phyloP scores from a whole-genome alignment of 1,140 invertebrate species.

The Drosophila sechellia region DNA sequence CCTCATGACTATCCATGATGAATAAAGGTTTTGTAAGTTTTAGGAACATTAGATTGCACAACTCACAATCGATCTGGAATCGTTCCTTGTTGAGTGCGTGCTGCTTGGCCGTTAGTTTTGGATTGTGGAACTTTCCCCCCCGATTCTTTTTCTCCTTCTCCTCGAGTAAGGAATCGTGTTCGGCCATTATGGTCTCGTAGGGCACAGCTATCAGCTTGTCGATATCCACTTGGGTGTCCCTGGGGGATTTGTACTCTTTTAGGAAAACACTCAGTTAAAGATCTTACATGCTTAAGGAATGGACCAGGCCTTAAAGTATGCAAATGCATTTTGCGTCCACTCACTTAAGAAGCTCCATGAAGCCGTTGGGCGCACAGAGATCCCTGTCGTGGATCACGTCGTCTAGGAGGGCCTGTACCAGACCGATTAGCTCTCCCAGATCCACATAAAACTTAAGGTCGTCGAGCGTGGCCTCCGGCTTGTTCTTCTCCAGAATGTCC shows the following conservation, averaged over 20 bases:
- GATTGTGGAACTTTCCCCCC: neutral
- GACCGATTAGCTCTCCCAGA: constrained; percentile 37
- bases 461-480: constrained; percentile 19
- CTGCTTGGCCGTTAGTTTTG: constrained; percentile 1
- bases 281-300: too few relatives aligned
- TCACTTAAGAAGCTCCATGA: constrained; percentile 40
- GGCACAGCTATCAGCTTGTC: constrained; percentile 26
- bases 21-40: neutral
- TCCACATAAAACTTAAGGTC: constrained; percentile 51
- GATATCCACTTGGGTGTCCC: constrained; percentile 54
- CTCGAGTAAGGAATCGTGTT: neutral
- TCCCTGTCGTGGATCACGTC: constrained; percentile 28
- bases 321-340: neutral
- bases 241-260: constrained; percentile 3
- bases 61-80: constrained; percentile 22
- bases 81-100: constrained; percentile 1
- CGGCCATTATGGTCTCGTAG: constrained; percentile 9
- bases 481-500: constrained; percentile 31
- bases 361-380: constrained; percentile 24
- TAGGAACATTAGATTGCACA: neutral
- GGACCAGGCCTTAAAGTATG: neutral
- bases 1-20: constrained; percentile 1
- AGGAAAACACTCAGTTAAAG: too few relatives aligned
- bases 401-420: constrained; percentile 15
- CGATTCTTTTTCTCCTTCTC: constrained; percentile 11